phyloP scores from a whole-genome alignment of 1,140 invertebrate genomes.

The Branchinecta lynchi region DNA sequence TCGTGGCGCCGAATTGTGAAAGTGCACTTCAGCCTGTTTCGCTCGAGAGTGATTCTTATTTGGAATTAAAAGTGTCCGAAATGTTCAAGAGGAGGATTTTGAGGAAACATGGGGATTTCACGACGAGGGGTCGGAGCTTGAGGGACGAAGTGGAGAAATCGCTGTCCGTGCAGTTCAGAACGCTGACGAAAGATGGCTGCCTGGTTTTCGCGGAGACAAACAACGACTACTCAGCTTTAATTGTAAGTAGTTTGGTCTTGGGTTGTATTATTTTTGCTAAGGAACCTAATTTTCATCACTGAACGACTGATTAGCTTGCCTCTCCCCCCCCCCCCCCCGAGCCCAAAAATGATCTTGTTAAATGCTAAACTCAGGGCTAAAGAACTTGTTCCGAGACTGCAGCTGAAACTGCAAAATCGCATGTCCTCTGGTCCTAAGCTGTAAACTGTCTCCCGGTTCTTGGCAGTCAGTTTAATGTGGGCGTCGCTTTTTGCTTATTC shows the following conservation, averaged over 20 bases:
- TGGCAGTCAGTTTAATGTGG: too few relatives aligned
- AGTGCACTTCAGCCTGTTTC: constrained; percentile 59
- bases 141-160: constrained; percentile 38
- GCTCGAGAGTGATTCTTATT: constrained; percentile 52
- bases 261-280: constrained; percentile 1
- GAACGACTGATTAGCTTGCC: neutral
- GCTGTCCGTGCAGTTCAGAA: constrained; percentile 64
- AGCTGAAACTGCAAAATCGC: too few relatives aligned
- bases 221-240: constrained; percentile 67
- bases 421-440: too few relatives aligned
- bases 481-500: too few relatives aligned
- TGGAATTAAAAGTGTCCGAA: constrained; percentile 65
- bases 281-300: neutral
- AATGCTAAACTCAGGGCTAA: too few relatives aligned
- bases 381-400: too few relatives aligned
- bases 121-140: constrained; percentile 21
- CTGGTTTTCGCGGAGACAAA: constrained; percentile 67
- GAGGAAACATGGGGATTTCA: constrained; percentile 13
- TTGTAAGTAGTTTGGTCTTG: constrained; percentile 36
- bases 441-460: too few relatives aligned
- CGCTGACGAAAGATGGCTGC: constrained; percentile 53
- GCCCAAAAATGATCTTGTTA: neutral
- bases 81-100: constrained; percentile 46
- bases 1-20: constrained; percentile 60
- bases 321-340: neutral